These are phyloP conservation scores for Glandiceps talaboti DNA, from an alignment of 53 echinoderm and acorn worm genomes.

Conservation along the genomic window DNA sequence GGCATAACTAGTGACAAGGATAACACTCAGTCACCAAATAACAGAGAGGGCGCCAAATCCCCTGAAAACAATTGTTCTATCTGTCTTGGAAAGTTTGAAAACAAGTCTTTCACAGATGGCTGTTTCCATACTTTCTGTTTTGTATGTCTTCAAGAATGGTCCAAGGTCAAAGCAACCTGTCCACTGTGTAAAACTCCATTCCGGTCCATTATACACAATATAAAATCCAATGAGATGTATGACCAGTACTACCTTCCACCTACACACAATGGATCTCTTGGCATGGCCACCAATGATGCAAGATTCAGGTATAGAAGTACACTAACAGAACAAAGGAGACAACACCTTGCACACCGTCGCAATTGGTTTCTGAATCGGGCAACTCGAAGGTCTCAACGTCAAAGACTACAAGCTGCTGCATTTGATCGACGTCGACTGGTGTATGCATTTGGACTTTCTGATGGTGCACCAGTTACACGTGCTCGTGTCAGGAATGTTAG, in stretches of 20 bases:
- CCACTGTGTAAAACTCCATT: slow-evolving; percentile 90
- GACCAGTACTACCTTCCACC: slow-evolving; percentile 76
- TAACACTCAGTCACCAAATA: neutral
- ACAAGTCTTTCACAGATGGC: slow-evolving; percentile 87
- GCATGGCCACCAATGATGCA: slow-evolving; percentile 10
- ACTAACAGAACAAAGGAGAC: slow-evolving; percentile 47
- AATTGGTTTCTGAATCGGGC: slow-evolving; percentile 39
- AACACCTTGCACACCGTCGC: slow-evolving; percentile 35
- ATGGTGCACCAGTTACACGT: slow-evolving; percentile 52
- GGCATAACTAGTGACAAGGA: neutral
- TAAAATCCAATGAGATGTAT: slow-evolving; percentile 76
- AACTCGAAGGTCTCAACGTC: slow-evolving; percentile 31
- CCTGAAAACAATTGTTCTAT: slow-evolving; percentile 81
- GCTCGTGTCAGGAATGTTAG: slow-evolving; percentile 73
- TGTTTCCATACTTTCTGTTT: slow-evolving; percentile 96
- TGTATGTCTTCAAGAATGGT: slow-evolving; percentile 87
- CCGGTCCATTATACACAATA: slow-evolving; percentile 92
- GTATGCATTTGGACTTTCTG: slow-evolving; percentile 58
- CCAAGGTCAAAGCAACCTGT: slow-evolving; percentile 78
- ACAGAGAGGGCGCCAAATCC: slow-evolving; percentile 9
- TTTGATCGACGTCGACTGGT: slow-evolving; percentile 55
- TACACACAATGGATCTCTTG: slow-evolving; percentile 11
- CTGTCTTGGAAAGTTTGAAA: slow-evolving; percentile 68
- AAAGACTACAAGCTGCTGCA: slow-evolving; percentile 39
- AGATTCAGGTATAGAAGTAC: slow-evolving; percentile 77